Conservation (phyloP, 2,113 vertebrate genomes). For the Gnathochromis pfefferi region DNA sequence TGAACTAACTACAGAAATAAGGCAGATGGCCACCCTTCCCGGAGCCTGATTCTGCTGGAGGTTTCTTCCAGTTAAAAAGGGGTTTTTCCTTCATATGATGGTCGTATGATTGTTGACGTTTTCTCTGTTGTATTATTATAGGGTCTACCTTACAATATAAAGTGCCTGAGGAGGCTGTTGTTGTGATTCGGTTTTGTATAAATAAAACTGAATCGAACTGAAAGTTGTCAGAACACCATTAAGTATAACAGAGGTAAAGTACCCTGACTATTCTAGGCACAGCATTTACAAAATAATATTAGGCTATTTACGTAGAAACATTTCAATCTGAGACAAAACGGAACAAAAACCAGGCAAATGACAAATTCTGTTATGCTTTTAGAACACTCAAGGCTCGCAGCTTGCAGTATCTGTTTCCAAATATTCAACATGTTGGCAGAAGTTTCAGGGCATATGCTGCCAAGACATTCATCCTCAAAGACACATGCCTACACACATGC, state of each 20-base stretch:
- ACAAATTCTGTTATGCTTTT: neutral
- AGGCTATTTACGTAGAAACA: neutral
- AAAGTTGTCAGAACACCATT: neutral
- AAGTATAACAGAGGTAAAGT: neutral
- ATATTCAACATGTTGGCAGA: conserved; percentile 9
- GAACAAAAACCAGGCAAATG: neutral
- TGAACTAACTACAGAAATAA: neutral
- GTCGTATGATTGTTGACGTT: neutral
- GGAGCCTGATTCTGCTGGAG: neutral
- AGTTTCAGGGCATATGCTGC: conserved; percentile 6
- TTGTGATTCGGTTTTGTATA: neutral
- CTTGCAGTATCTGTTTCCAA: neutral
- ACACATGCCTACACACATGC: neutral
- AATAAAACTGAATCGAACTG: neutral
- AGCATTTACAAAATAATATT: neutral
- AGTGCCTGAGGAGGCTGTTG: neutral
- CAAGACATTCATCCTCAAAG: conserved; percentile 11
- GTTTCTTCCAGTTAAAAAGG: neutral
- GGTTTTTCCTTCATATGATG: neutral
- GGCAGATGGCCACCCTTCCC: neutral
- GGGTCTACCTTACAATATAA: neutral
- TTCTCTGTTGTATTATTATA: neutral
- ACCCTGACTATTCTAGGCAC: neutral
- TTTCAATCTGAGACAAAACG: neutral
- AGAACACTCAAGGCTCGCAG: neutral